Conservation (phyloP, 2,888 invertebrate species). For the Anodontia alba region DNA sequence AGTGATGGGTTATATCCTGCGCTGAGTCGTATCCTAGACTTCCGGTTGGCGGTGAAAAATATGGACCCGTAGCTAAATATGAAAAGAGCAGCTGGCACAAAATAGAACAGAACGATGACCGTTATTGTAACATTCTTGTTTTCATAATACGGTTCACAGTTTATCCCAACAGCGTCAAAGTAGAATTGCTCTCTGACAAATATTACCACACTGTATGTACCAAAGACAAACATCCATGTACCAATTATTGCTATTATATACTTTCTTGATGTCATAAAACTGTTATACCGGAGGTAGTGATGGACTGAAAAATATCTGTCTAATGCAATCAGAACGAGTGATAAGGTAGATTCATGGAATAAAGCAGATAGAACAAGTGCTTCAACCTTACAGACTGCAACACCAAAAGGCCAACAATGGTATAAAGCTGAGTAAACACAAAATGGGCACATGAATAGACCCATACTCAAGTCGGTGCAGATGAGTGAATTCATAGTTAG, state of each 20-base stretch:
- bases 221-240: conserved; percentile 57
- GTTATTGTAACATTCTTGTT: conserved; percentile 55
- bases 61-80: conserved; percentile 61
- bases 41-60: conserved; percentile 41
- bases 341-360: conserved; percentile 67
- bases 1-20: neutral
- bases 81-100: conserved; percentile 52
- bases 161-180: conserved; percentile 62
- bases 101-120: conserved; percentile 60
- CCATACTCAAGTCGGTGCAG: conserved; percentile 62
- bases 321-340: conserved; percentile 58
- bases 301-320: conserved; percentile 62
- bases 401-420: conserved; percentile 63
- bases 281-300: conserved; percentile 54
- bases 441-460: conserved; percentile 56
- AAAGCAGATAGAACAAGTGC: conserved; percentile 59
- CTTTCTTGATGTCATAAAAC: conserved; percentile 58
- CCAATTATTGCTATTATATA: conserved; percentile 49
- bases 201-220: conserved; percentile 57
- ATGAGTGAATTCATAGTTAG: conserved; percentile 64
- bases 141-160: conserved; percentile 64
- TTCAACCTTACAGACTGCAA: conserved; percentile 59
- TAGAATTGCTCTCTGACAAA: conserved; percentile 60
- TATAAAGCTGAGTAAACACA: conserved; percentile 60
- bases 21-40: conserved; percentile 29